phyloP scores from a whole-genome alignment of 2,797 vertebrate species.

The Mus caroli region DNA sequence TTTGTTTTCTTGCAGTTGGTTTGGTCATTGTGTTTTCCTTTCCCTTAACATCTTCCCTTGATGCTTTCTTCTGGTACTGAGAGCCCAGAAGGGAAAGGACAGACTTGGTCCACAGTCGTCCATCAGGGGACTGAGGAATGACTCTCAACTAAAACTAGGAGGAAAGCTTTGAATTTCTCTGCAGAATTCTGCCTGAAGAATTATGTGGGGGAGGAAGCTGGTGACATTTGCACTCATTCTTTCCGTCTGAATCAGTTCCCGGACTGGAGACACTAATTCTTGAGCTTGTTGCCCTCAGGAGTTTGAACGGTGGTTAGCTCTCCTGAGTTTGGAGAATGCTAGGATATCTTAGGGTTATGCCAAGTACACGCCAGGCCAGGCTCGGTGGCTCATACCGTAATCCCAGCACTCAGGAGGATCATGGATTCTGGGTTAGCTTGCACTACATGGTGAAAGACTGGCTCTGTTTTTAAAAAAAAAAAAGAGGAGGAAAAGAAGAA shows the following conservation, averaged over 20 bases:
- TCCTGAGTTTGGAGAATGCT: background rate
- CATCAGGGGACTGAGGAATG: background rate
- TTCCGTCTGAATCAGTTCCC: conserved; percentile 72
- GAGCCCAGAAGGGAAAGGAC: background rate
- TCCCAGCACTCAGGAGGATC: background rate
- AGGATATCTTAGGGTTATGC: background rate
- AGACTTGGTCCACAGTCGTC: background rate
- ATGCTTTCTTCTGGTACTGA: background rate
- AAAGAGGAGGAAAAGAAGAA: background rate
- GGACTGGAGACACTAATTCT: background rate
- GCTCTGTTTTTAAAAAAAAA: background rate
- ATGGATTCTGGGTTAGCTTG: background rate
- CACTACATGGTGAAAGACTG: background rate
- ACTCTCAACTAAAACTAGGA: background rate
- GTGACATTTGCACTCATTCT: conserved; percentile 71
- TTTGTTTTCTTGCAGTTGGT: conserved; percentile 17
- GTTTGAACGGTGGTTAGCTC: background rate
- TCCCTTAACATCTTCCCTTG: conserved; percentile 35
- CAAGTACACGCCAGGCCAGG: background rate
- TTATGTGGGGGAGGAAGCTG: background rate
- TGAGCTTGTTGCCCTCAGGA: conserved; percentile 45
- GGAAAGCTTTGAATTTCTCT: background rate
- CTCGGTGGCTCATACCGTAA: background rate
- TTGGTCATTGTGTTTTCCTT: background rate
- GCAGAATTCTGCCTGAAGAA: conserved; percentile 59